Percentiles rank a stretch among this genome's conserved stretches.
Conservation (phyloP, 2,797 vertebrate genomes). For the Fratercula arctica region DNA sequence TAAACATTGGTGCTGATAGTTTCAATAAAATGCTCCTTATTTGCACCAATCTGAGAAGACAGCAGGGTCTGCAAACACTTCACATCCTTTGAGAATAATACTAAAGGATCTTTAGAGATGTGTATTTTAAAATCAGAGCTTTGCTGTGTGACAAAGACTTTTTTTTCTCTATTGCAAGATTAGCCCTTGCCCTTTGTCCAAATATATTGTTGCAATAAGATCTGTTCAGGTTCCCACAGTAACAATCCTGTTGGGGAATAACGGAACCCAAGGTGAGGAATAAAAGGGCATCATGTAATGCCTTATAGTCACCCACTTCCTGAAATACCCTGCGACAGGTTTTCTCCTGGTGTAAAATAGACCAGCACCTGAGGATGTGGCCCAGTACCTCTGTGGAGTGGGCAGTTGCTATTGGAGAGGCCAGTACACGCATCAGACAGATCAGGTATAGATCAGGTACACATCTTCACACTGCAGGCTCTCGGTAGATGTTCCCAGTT, state of each 20-base stretch:
- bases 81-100: not conserved
- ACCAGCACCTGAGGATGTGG: not conserved
- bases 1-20: not conserved
- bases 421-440: not conserved
- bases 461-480: not conserved
- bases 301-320: not conserved
- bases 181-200: not conserved
- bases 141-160: not conserved
- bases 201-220: not conserved
- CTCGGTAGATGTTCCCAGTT: not conserved
- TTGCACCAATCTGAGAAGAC: not conserved
- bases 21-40: not conserved
- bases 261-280: slow-evolving; percentile 22
- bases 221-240: slow-evolving; percentile 42
- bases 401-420: not conserved
- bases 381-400: fast-evolving
- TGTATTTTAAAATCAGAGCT: not conserved
- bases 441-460: not conserved
- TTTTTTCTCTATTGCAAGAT: not conserved
- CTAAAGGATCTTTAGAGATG: not conserved
- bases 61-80: not conserved
- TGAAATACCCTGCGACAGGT: not conserved
- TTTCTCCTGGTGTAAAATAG: not conserved
- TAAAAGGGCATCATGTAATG: not conserved
- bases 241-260: slow-evolving; percentile 15